Evolutionary conservation across 2,888 invertebrate genomes (phyloP).

Genomic region (Graphium colonna): DNA sequence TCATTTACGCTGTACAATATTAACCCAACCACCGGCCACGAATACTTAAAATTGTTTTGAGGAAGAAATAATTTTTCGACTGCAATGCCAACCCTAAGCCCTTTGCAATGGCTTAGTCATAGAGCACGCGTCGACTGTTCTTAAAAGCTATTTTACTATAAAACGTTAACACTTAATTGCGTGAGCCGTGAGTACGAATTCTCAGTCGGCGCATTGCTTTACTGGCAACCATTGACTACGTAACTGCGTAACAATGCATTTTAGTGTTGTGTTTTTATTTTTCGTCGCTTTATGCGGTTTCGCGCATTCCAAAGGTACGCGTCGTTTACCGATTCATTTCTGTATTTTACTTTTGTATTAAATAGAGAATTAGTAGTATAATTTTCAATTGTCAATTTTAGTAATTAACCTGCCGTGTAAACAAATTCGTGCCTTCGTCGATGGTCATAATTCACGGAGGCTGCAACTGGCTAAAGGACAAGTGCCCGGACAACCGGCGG

Average conservation of each 20-base stretch:
- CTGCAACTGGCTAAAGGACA: conserved; percentile 36
- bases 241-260: conserved; percentile 44
- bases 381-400: conserved; percentile 23
- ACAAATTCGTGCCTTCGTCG: conserved; percentile 39
- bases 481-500: conserved; percentile 41
- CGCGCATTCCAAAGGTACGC: conserved; percentile 42
- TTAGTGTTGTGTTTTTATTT: conserved; percentile 43
- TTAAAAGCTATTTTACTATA: conserved; percentile 13
- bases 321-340: not conserved
- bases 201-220: conserved; percentile 29
- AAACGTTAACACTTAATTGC: conserved; percentile 17
- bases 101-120: not conserved
- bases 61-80: too few relatives aligned
- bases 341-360: not conserved
- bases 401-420: conserved; percentile 41
- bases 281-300: conserved; percentile 32
- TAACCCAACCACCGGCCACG: too few relatives aligned
- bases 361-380: not conserved
- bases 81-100: not conserved
- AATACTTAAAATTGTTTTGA: too few relatives aligned
- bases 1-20: too few relatives aligned
- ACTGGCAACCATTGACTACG: conserved; percentile 20
- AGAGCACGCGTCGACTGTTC: not conserved
- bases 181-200: conserved; percentile 17
- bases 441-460: conserved; percentile 42